Evolutionary conservation across 2,888 invertebrate genomes (phyloP).

Genomic region (Dynastes tityus): DNA sequence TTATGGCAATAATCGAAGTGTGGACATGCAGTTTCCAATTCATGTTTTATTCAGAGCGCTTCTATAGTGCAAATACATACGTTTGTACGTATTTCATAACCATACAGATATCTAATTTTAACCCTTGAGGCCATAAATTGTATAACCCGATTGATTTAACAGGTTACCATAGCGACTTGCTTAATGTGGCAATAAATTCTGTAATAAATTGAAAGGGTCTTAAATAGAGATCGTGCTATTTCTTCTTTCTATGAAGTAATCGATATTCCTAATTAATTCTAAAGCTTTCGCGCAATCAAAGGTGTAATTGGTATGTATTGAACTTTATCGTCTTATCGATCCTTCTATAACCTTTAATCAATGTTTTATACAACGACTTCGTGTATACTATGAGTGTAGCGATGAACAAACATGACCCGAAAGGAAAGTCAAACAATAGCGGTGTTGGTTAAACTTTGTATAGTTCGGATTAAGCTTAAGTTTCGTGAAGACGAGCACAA

Average conservation of each 20-base stretch:
- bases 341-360: background rate
- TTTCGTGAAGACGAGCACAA: too few relatives aligned
- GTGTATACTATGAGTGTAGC: too few relatives aligned
- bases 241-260: background rate
- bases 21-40: background rate
- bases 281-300: background rate
- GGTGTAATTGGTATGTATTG: background rate
- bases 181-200: conserved; percentile 8
- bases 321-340: background rate
- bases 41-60: background rate
- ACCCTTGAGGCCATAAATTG: conserved; percentile 15
- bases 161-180: conserved; percentile 5
- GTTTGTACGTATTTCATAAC: background rate
- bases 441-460: too few relatives aligned
- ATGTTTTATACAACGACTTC: background rate
- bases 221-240: background rate
- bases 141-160: conserved; percentile 9
- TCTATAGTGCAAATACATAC: background rate
- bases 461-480: too few relatives aligned
- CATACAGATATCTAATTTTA: background rate
- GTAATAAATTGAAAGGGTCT: conserved; percentile 4
- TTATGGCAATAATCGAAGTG: background rate
- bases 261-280: conserved; percentile 5
- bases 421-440: too few relatives aligned
- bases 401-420: too few relatives aligned